Percentiles rank a stretch among this genome's conserved stretches.
Evolutionary conservation across 1,140 invertebrate genomes (phyloP).

Genomic region (Brachionus koreanus): DNA sequence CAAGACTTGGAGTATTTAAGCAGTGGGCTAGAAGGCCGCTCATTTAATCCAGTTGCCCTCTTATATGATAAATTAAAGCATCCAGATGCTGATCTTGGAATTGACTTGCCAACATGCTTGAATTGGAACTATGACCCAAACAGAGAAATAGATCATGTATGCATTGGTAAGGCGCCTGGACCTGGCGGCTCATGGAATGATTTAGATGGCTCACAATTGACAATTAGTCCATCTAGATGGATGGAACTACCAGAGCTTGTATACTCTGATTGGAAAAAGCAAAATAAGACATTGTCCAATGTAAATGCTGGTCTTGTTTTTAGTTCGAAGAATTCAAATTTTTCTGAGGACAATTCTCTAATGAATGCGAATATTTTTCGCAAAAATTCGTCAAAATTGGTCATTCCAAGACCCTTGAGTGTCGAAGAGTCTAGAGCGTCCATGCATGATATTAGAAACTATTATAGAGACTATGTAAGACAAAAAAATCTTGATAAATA

Average conservation of each 20-base stretch:
- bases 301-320: conserved; percentile 32
- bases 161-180: conserved; percentile 68
- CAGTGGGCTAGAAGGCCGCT: conserved; percentile 73
- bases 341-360: conserved; percentile 30
- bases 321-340: conserved; percentile 15
- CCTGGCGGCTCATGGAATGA: conserved; percentile 80
- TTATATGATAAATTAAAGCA: conserved; percentile 72
- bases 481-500: conserved; percentile 63
- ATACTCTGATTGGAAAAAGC: conserved; percentile 52
- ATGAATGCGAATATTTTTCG: neutral
- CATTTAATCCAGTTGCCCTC: conserved; percentile 74
- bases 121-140: conserved; percentile 66
- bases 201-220: conserved; percentile 74
- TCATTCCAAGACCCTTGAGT: conserved; percentile 1
- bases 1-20: conserved; percentile 61
- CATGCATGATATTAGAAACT: conserved; percentile 70
- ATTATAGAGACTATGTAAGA: conserved; percentile 73
- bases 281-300: neutral
- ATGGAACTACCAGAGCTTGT: conserved; percentile 75
- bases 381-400: conserved; percentile 21
- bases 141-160: conserved; percentile 71
- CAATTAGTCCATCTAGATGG: conserved; percentile 76
- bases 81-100: conserved; percentile 77
- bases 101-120: conserved; percentile 69
- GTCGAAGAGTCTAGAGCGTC: conserved; percentile 63